These are phyloP conservation scores for Apis florea DNA, from an alignment of 1,140 invertebrate genomes.

Conservation along the genomic window DNA sequence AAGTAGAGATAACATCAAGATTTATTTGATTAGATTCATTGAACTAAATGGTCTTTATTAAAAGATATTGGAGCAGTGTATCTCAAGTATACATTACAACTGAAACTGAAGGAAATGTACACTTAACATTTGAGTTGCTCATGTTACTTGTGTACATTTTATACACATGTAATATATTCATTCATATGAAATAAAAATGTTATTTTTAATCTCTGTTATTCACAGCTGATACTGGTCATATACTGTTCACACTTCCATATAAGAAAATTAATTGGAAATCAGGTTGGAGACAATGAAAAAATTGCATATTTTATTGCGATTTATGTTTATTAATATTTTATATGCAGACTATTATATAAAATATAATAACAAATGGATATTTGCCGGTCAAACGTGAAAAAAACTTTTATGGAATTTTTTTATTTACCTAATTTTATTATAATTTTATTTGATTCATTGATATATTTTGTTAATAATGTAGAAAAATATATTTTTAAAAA, in stretches of 20 bases:
- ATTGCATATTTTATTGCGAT: conserved; percentile 64
- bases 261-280: conserved; percentile 77
- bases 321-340: conserved; percentile 63
- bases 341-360: conserved; percentile 50
- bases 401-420: conserved; percentile 1
- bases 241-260: conserved; percentile 74
- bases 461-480: background rate
- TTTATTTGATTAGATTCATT: conserved; percentile 69
- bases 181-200: conserved; percentile 45
- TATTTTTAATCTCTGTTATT: conserved; percentile 70
- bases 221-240: conserved; percentile 76
- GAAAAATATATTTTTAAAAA: background rate
- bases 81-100: conserved; percentile 59
- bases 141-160: conserved; percentile 30
- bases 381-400: conserved; percentile 44
- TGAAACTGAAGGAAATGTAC: conserved; percentile 56
- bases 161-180: conserved; percentile 15
- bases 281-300: conserved; percentile 72
- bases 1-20: conserved; percentile 43
- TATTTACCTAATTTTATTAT: conserved; percentile 11
- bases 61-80: conserved; percentile 51
- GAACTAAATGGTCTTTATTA: conserved; percentile 63
- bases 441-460: conserved; percentile 1
- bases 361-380: conserved; percentile 47
- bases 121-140: conserved; percentile 48